Evolutionary conservation across 2,888 invertebrate species (phyloP).

Genomic region (Fragum sueziense): DNA sequence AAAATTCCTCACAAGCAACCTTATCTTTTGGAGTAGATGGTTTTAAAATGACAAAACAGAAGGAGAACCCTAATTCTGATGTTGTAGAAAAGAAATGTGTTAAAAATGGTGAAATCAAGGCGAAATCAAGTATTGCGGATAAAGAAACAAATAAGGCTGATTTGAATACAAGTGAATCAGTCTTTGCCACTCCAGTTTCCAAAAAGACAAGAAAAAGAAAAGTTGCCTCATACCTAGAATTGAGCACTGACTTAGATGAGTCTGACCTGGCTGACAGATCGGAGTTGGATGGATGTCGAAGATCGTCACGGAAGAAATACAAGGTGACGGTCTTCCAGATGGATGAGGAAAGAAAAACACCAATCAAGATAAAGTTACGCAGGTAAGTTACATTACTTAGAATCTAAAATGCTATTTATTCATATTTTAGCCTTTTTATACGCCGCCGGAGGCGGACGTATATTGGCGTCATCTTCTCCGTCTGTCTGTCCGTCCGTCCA

Average conservation of each 20-base stretch:
- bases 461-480: no score
- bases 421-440: no score
- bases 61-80: neutral
- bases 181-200: constrained; percentile 35
- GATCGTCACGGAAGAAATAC: constrained; percentile 62
- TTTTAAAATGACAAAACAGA: constrained; percentile 51
- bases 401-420: no score
- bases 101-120: neutral
- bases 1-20: constrained; percentile 62
- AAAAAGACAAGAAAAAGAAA: constrained; percentile 31
- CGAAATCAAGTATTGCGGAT: neutral
- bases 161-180: constrained; percentile 41
- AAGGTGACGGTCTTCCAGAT: constrained; percentile 65
- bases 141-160: neutral
- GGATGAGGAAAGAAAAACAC: constrained; percentile 63
- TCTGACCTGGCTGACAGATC: constrained; percentile 26
- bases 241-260: constrained; percentile 16
- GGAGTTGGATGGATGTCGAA: constrained; percentile 32
- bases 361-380: constrained; percentile 68
- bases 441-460: no score
- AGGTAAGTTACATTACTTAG: no score
- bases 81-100: constrained; percentile 11
- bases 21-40: constrained; percentile 62
- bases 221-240: constrained; percentile 5
- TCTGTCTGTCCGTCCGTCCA: no score